A percentile compares a stretch with the other conserved stretches of the same genome.
These are phyloP conservation scores for Clarias batrachus DNA, from an alignment of 2,113 vertebrate species.

Conservation along the genomic window DNA sequence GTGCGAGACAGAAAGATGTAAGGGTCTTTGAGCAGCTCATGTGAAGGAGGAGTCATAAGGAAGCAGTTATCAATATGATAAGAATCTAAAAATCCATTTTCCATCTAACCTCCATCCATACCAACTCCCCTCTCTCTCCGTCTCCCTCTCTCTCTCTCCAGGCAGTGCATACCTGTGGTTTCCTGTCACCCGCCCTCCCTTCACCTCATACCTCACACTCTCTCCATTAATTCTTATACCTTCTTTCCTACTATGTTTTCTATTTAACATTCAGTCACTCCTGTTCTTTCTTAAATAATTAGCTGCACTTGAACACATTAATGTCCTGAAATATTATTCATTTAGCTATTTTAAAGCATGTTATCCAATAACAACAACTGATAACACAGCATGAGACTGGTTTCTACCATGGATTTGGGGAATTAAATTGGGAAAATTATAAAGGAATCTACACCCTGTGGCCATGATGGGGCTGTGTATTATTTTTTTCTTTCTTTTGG, in stretches of 20 bases:
- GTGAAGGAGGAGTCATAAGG: background rate
- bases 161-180: conserved; percentile 77
- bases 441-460: background rate
- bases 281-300: background rate
- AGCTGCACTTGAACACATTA: background rate
- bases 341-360: background rate
- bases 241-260: background rate
- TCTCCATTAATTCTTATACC: conserved; percentile 30
- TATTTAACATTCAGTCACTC: background rate
- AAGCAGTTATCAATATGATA: background rate
- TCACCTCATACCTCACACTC: conserved; percentile 48
- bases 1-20: background rate
- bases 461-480: background rate
- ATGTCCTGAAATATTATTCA: background rate
- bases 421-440: background rate
- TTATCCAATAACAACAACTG: background rate
- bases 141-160: conserved; percentile 50
- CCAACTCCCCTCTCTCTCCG: conserved; percentile 30
- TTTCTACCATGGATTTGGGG: background rate
- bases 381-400: background rate
- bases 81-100: background rate
- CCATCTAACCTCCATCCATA: conserved; percentile 59
- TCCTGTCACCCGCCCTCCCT: conserved; percentile 60
- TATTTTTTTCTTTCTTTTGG: conserved; percentile 9
- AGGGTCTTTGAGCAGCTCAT: background rate